Evolutionary conservation across 1,140 invertebrate species (phyloP), one percentile per base, ranked within the genome.

Genomic region (Trichogramma pretiosum): DNA sequence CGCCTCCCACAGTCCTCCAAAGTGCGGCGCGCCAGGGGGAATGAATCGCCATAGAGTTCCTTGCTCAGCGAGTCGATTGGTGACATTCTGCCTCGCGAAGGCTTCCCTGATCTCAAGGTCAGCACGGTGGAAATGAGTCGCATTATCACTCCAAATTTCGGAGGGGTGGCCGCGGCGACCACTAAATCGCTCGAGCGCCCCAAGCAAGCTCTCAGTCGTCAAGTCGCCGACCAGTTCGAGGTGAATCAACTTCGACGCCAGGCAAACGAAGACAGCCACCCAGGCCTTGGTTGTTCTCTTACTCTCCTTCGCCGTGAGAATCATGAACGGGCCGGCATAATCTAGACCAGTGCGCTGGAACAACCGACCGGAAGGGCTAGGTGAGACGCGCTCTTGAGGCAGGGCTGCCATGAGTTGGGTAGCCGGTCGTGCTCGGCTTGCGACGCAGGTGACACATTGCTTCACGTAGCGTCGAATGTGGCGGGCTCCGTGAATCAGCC

Each of bases 61-160:
- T n/a, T n/a, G n/a, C n/a, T 17, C n/a, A n/a, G n/a, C n/a, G n/a
- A n/a, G n/a, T n/a, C n/a, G n/a, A n/a, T n/a, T n/a, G n/a, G n/a
- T n/a, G n/a, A n/a, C n/a, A n/a, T n/a, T n/a, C n/a, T n/a, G n/a
- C n/a, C n/a, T n/a, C n/a, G n/a, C n/a, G n/a, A n/a, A n/a, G n/a
- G n/a, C n/a, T n/a, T n/a, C n/a, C n/a, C n/a, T n/a, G n/a, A n/a
- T n/a, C n/a, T n/a, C n/a, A n/a, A n/a, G n/a, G n/a, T n/a, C n/a
- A n/a, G n/a, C n/a, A n/a, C n/a, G n/a, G n/a, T n/a, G n/a, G n/a
- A 62, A 62, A 44, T 54, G 60, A 8, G 52, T 52, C 0, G 53
- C 58, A 45, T 52, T 47, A 43, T 62, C 61, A n/a, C 43, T 51
- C 44, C 54, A 54, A 5, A 63, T 53, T 11, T 36, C 44, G 0